A percentile compares a stretch with the other conserved stretches of the same genome.
These are phyloP conservation scores for Stramonita haemastoma DNA, from an alignment of 2,888 invertebrate species.

Conservation along the genomic window DNA sequence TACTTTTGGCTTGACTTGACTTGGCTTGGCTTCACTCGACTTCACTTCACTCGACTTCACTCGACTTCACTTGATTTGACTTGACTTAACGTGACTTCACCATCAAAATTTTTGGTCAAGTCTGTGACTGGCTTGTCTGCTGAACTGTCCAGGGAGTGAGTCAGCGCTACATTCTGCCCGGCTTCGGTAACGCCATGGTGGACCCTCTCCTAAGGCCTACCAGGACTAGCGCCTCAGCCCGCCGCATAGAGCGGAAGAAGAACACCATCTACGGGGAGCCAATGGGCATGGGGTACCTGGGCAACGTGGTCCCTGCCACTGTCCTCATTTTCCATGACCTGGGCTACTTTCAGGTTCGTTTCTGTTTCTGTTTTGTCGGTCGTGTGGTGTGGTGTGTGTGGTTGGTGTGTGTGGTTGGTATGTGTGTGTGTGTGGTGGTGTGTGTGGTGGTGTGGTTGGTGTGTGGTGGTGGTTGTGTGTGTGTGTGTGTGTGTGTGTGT, in stretches of 20 bases:
- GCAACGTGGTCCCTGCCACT: constrained; percentile 59
- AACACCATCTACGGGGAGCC: constrained; percentile 64
- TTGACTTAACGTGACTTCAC: no score
- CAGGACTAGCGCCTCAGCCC: constrained; percentile 50
- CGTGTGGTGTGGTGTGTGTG: not conserved
- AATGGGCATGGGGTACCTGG: constrained; percentile 65
- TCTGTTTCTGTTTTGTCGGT: no score
- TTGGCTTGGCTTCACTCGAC: no score
- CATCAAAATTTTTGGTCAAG: not conserved
- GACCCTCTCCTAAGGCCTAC: constrained; percentile 59
- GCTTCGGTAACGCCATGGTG: constrained; percentile 62
- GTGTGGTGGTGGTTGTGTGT: not conserved
- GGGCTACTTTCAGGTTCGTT: constrained; percentile 53
- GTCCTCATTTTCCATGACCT: constrained; percentile 60
- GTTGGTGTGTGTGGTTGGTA: not conserved
- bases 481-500: not conserved
- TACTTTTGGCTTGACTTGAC: no score
- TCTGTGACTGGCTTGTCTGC: not conserved
- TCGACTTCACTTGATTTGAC: no score
- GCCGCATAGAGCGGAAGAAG: constrained; percentile 59
- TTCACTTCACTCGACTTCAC: no score
- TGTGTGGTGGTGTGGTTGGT: not conserved
- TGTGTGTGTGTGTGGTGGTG: not conserved
- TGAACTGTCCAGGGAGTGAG: constrained; percentile 54
- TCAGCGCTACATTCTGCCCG: constrained; percentile 63